Base-by-base conservation (phyloP, 1,140 invertebrate genomes). In the Hyposmocoma kahamanoa region DNA sequence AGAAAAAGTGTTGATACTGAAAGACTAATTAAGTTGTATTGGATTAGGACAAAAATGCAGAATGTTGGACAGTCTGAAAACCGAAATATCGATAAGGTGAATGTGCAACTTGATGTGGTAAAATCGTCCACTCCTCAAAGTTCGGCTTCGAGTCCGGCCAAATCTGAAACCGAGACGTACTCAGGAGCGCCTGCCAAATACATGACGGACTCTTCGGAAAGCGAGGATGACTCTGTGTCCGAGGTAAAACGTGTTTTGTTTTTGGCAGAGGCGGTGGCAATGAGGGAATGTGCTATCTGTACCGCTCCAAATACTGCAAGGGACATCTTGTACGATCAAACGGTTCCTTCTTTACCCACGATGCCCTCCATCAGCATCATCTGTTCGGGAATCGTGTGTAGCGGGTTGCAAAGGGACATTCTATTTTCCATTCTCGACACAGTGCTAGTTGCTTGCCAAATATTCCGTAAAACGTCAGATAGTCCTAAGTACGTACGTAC, bases 211-310 rank as follows among this genome's bases (percentile, higher is more conserved):
- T 91, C 94, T 84, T 96, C 94, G 62, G 94, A 95, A 88, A 96
- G 94, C 83, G 95, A 96, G 83, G 95, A 96, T 86, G 95, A 96
- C 83, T 95, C 95, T 87, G 94, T 95, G 81, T 96, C 94, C 68
- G 95, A 96, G 93, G 95, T 96, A 92, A 85, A 84, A 84, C 78
- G 79, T 80, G 76, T 84, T 84, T 84, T 84, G 82, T 84, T 87
- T 84, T 82, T 72, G 67, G 67, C 57, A 78, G 83, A 85, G 84
- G 79, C 78, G 81, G 81, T 84, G 78, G 81, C 79, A 87, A 69
- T 72, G 63, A 78, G 73, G 70, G 72, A 84, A 82, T 85, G 75
- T 83, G 79, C 84, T 79, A 82, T 84, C 76, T 78, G 77, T 84
- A 85, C 76, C 78, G 81, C 82, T 67, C 65, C 77, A 85, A 82